phyloP scores from a whole-genome alignment of 2,113 vertebrate species.

The Eulemur macaco region DNA sequence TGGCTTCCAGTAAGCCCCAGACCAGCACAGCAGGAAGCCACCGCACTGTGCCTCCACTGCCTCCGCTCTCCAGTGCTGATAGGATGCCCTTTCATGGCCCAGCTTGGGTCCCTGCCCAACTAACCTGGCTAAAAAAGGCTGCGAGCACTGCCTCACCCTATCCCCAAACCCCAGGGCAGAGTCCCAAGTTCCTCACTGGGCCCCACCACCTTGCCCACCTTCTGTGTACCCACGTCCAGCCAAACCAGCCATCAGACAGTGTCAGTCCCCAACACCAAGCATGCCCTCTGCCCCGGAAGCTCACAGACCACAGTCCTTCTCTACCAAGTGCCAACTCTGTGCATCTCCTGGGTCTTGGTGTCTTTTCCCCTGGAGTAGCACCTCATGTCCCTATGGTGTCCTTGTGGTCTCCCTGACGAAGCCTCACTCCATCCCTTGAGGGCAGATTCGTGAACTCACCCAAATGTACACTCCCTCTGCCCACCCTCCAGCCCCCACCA shows the following conservation, averaged over 20 bases:
- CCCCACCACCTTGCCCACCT: neutral
- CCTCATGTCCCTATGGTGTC: neutral
- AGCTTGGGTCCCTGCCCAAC: neutral
- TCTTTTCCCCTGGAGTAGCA: neutral
- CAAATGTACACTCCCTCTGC: neutral
- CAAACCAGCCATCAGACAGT: neutral
- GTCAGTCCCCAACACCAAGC: no score
- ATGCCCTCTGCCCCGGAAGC: neutral
- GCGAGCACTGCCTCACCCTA: fast-evolving
- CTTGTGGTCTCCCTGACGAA: neutral
- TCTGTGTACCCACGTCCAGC: neutral
- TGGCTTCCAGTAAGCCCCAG: neutral
- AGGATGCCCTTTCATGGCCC: neutral
- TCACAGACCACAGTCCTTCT: neutral
- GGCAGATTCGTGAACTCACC: no score
- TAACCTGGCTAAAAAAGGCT: no score
- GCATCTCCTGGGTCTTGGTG: neutral
- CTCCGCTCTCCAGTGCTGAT: neutral
- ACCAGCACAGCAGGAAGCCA: neutral
- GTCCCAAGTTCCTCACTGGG: no score
- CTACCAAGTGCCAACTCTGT: neutral
- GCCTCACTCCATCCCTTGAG: neutral
- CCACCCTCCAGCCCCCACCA: neutral
- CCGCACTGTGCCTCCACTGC: neutral
- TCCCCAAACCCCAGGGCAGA: neutral